A percentile compares a stretch with the other conserved stretches of the same genome.
These are phyloP conservation scores for Bufo bufo DNA, from an alignment of 2,113 vertebrate genomes.

Conservation along the genomic window DNA sequence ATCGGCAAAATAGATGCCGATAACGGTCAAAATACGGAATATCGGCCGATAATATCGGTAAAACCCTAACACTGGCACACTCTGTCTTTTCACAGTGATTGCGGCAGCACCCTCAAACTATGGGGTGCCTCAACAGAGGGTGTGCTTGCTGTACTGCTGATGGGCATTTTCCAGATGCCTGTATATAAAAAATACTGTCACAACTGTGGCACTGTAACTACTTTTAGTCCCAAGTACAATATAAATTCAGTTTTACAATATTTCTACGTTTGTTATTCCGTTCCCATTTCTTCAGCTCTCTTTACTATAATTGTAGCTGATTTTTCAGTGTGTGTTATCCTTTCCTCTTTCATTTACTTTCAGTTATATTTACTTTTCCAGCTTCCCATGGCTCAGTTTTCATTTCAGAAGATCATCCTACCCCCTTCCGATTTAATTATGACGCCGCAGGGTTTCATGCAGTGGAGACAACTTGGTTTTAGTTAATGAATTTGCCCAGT, in stretches of 20 bases:
- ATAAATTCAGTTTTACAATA: neutral
- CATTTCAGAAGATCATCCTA: constrained; percentile 22
- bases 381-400: constrained; percentile 31
- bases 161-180: too few relatives aligned
- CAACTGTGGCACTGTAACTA: too few relatives aligned
- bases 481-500: constrained; percentile 22
- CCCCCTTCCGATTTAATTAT: constrained; percentile 28
- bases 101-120: too few relatives aligned
- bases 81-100: too few relatives aligned
- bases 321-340: neutral
- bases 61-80: too few relatives aligned
- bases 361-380: constrained; percentile 38
- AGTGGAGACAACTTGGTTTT: constrained; percentile 19
- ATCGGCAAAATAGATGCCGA: too few relatives aligned
- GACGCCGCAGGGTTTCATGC: constrained; percentile 27
- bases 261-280: neutral
- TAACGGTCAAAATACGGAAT: too few relatives aligned
- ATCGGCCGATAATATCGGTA: too few relatives aligned
- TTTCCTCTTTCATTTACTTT: constrained; percentile 1
- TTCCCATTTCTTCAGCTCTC: neutral
- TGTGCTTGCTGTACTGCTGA: too few relatives aligned
- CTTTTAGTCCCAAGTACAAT: neutral
- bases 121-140: too few relatives aligned
- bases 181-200: too few relatives aligned
- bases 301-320: neutral